These are phyloP conservation scores for Rallus limicola DNA, from an alignment of 2,113 vertebrate species.

Conservation along the genomic window DNA sequence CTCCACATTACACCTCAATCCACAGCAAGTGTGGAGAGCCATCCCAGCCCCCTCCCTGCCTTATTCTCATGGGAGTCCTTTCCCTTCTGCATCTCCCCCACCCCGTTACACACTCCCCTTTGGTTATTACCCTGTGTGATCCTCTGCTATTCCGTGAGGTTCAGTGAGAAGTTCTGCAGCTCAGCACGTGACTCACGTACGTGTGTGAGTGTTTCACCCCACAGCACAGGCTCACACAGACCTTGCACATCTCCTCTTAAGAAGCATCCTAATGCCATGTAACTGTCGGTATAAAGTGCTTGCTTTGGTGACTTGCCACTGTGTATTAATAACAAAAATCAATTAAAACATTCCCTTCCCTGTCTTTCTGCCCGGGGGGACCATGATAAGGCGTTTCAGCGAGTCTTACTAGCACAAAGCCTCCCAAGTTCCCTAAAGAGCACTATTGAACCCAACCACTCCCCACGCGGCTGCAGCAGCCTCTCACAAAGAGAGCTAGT, in stretches of 20 bases:
- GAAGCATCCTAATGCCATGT: not conserved
- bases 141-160: not conserved
- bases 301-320: not conserved
- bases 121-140: not conserved
- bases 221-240: not conserved
- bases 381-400: not conserved
- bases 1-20: not conserved
- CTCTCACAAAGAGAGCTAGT: not conserved
- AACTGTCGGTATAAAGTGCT: not conserved
- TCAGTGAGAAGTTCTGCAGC: not conserved
- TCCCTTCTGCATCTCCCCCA: not conserved
- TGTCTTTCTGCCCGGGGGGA: not conserved
- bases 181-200: not conserved
- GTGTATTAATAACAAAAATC: not conserved
- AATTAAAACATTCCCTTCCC: not conserved
- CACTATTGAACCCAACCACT: not conserved
- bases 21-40: not conserved
- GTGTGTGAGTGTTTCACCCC: not conserved
- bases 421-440: not conserved
- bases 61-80: not conserved
- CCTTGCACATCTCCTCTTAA: accelerated
- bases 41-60: not conserved
- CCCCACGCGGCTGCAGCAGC: not conserved
- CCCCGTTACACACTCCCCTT: not conserved
- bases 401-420: not conserved